Percentiles rank a stretch among this genome's conserved stretches.
Evolutionary conservation across 2,113 vertebrate species (phyloP).

Genomic region (Chloroceryle aenea): DNA sequence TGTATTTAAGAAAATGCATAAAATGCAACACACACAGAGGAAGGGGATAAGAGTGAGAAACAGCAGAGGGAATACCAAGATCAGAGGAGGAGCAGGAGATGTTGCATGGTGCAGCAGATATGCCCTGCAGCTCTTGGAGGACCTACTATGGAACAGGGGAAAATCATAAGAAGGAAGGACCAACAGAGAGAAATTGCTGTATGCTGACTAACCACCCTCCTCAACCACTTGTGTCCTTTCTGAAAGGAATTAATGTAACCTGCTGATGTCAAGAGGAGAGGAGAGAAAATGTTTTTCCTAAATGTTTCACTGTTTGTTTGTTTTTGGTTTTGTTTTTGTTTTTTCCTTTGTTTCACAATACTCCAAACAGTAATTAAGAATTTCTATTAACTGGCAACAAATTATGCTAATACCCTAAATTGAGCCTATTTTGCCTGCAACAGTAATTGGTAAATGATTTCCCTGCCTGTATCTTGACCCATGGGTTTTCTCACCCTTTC

Average conservation of each 20-base stretch:
- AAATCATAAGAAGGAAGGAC: neutral
- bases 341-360: neutral
- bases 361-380: neutral
- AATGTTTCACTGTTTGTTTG: neutral
- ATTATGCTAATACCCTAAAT: neutral
- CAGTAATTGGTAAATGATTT: neutral
- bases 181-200: fast-evolving
- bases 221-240: neutral
- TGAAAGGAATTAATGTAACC: neutral
- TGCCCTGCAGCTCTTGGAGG: neutral
- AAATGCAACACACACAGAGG: neutral
- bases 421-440: neutral
- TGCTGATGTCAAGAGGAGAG: neutral
- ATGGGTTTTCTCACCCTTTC: neutral
- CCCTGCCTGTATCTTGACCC: neutral
- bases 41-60: neutral
- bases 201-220: fast-evolving
- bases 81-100: neutral
- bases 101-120: neutral
- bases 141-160: fast-evolving
- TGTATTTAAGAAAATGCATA: fast-evolving
- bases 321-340: neutral
- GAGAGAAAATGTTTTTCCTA: neutral
- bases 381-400: neutral
- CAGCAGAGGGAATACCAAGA: neutral